Base-by-base conservation (phyloP, 1,140 invertebrate species). In the Galendromus occidentalis region DNA sequence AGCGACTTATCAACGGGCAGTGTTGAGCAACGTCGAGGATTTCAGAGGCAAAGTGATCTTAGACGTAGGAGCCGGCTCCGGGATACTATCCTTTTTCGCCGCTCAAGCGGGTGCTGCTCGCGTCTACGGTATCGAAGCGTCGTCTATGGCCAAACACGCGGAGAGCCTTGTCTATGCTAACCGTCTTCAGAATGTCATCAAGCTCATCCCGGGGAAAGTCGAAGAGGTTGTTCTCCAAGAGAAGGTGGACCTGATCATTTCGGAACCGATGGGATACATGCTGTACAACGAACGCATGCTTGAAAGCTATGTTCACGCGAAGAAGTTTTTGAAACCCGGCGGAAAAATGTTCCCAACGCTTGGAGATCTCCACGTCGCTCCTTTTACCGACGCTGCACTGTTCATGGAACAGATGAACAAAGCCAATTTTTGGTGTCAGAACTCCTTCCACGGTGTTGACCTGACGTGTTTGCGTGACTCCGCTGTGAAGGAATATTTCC, bases 181-280 rank as follows among this genome's bases (percentile, higher is more conserved):
- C 76, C 87, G 90, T 73, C 80, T 91, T 25, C 82, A 84, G 66
- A 85, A 87, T 72, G 84, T 84, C 72, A 91, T 98, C 65, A 80
- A 85, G 68, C 91, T 99, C 1, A 85, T 98, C 71, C 85, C 92
- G 47, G 95, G 95, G 7, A 98, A 98, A 82, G 93, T 99, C 70
- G 95, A 99, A 78, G 95, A 98, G 79, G 90, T 98, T 47, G 86
- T 88, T 67, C 76, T 98, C 67, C 91, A 92, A 5, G 93, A 98
- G 76, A 82, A 81, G 71, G 93, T 98, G 14, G 94, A 98, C 78
- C 84, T 95, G 30, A 96, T 98, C 71, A 92, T 99, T 68, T 97
- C 92, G 7, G 95, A 99, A 78, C 95, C 95, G 0, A 98, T 98
- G 95, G 95, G 95, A 29, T 98, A 98, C 73, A 98, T 98, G 95